Conservation (phyloP, 2,888 invertebrate genomes). For the Lepetodrilus schrolli region DNA sequence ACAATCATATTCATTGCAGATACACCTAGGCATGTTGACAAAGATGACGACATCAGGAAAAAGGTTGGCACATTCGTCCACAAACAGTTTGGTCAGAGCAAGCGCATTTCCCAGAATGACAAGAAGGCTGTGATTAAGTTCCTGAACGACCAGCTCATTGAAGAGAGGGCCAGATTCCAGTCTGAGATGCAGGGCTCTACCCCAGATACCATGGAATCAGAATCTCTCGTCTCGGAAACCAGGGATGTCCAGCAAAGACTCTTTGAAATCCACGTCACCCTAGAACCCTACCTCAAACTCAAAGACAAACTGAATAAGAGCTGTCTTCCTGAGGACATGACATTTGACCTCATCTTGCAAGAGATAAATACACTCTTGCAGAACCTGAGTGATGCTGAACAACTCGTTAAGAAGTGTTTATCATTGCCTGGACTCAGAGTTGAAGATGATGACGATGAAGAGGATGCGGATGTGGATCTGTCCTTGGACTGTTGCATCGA, state of each 20-base stretch:
- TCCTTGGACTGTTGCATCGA: constrained; percentile 20
- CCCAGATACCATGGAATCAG: not conserved
- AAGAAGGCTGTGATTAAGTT: constrained; percentile 56
- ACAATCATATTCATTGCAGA: not conserved
- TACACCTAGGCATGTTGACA: not conserved
- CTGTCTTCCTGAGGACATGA: constrained; percentile 38
- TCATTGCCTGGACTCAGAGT: not conserved
- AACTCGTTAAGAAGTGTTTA: not conserved
- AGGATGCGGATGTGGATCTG: constrained; percentile 8
- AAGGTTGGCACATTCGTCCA: constrained; percentile 58
- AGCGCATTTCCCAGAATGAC: constrained; percentile 60
- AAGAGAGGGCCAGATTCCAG: constrained; percentile 34
- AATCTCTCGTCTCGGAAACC: constrained; percentile 24
- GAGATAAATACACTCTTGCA: constrained; percentile 33
- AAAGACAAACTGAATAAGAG: not conserved
- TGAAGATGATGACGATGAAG: constrained; percentile 12
- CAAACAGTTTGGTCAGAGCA: constrained; percentile 63
- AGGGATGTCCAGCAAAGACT: constrained; percentile 33
- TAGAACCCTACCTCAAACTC: constrained; percentile 32
- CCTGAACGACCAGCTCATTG: constrained; percentile 36
- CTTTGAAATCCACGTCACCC: constrained; percentile 37
- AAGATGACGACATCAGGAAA: constrained; percentile 55
- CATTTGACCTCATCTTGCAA: constrained; percentile 31
- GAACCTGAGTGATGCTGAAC: constrained; percentile 13
- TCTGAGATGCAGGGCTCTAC: constrained; percentile 13